phyloP scores from a whole-genome alignment of 1,140 invertebrate genomes.

The Dufourea novaeangliae region DNA sequence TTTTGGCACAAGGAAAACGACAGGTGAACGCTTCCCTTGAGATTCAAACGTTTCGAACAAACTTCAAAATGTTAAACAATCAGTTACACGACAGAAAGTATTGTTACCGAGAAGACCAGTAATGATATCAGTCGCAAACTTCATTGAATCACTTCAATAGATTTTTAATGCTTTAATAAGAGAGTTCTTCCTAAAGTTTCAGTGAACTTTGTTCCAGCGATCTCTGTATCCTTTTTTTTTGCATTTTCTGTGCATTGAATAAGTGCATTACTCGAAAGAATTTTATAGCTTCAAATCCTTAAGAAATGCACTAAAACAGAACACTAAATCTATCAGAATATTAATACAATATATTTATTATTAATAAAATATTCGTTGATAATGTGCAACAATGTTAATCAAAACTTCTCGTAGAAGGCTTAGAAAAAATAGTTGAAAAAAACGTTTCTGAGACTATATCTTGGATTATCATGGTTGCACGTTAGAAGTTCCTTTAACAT shows the following conservation, averaged over 20 bases:
- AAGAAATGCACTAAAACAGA: background rate
- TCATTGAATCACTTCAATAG: slow-evolving; percentile 7
- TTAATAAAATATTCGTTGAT: background rate
- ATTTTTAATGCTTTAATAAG: background rate
- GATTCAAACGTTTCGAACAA: slow-evolving; percentile 22
- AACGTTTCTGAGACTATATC: background rate
- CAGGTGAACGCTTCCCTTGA: background rate
- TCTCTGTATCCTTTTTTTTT: background rate
- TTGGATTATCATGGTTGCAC: background rate
- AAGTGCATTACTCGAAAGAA: background rate
- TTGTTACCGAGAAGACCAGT: background rate
- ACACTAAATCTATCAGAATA: slow-evolving; percentile 4
- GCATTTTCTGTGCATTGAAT: background rate
- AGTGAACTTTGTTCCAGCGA: background rate
- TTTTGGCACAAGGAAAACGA: background rate
- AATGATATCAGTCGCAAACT: background rate
- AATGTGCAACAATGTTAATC: slow-evolving; percentile 19
- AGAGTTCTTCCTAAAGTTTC: background rate
- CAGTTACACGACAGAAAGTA: background rate
- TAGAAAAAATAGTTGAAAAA: background rate
- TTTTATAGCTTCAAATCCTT: background rate
- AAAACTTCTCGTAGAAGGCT: background rate
- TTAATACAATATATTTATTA: background rate
- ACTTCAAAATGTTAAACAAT: background rate
- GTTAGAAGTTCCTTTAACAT: background rate